Base-by-base conservation (phyloP, 2,113 vertebrate species). In the Pedionomus torquatus region DNA sequence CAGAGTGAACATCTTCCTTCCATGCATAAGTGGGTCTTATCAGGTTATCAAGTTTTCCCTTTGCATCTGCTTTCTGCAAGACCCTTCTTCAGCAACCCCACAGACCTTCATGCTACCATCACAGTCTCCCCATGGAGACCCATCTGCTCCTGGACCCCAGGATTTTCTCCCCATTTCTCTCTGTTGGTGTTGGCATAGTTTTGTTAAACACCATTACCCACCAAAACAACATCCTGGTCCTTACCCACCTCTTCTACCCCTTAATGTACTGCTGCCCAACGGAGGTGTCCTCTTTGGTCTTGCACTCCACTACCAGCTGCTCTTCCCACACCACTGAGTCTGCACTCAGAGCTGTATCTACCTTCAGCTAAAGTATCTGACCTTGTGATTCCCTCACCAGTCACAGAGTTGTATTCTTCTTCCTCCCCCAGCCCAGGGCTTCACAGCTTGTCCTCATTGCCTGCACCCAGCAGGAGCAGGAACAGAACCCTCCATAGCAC, bases 1-100 rank as follows among this genome's bases (percentile, higher is more conserved):
- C 39, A 75, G 39, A 46, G 20, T 26, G 16, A 91, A 37, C 5
- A 8, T 2, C 52, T 39, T 58, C 55, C 24, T 44, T 43, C 37
- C 6, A 7, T 3, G 9, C 26, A n/a, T 3, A 5, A 49, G 28
- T 1, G 0, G 2, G 13, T 80, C 28, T 43, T 33, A 35, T 9
- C 37, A 31, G 13, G 2, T 58, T 41, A 17, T 1, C 1, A 1
- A 17, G 5, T 54, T 15, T 33, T 57, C 39, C 39, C 68, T 25
- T 52, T 9, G 3, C 35, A 30, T 24, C 44, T 57, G n/a, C 46
- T 31, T 88, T 77, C 86, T 35, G 37, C 30, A 35, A 39, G 14
- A 7, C 37, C 3, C 11, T 81, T 37, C 65, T 49, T 46, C 7
- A 3, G 65, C 51, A 69, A 39, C 28, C 48, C 85, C 72, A 33